Base-by-base conservation (phyloP, 2,888 invertebrate genomes). In the Thymelicus lineola region DNA sequence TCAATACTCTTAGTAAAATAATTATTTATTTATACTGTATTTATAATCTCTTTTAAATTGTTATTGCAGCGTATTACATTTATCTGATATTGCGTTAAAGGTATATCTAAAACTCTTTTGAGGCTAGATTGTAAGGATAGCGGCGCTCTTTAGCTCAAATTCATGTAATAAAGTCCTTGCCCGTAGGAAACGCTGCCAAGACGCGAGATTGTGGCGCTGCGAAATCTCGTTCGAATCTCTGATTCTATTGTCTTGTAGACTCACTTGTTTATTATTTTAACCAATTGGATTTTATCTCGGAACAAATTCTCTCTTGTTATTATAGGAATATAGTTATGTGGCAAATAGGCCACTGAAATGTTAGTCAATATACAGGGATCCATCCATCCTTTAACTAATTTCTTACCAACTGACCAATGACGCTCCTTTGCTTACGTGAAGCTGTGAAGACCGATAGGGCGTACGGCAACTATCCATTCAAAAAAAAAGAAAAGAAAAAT, bases 131-230 rank as follows among this genome's bases (percentile, higher is more conserved):
- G 58, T 48, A 66, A 48, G 50, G 36, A 50, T 60, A 66, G 20
- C 59, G n/a, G 50, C 57, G 42, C 45, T 46, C 46, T 46, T 61
- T 48, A 66, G 50, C 66, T 66, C 59, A 50, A 59, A 66, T 66
- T 66, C 66, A 59, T 66, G 66, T 66, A 66, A 59, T 66, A 66
- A 66, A 66, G 59, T 66, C 66, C 59, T 66, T 50, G 20, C 66
- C 50, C 50, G 59, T 48, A 66, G 59, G 66, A 50, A 66, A 66
- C 66, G 59, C 59, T 66, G 66, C 66, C 66, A 66, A 60, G 59
- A 66, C 36, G 15, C 48, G 66, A 58, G 36, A 36, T 50, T 60
- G 50, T 46, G 48, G 50, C 57, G 57, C 66, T 45, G 38, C 59
- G 20, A 50, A 66, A 66, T 66, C 66, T 48, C 60, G 38, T 53